Percentiles rank a stretch among this genome's conserved stretches.
Evolutionary conservation across 2,113 vertebrate species (phyloP).

Genomic region (Larimichthys polyactis): DNA sequence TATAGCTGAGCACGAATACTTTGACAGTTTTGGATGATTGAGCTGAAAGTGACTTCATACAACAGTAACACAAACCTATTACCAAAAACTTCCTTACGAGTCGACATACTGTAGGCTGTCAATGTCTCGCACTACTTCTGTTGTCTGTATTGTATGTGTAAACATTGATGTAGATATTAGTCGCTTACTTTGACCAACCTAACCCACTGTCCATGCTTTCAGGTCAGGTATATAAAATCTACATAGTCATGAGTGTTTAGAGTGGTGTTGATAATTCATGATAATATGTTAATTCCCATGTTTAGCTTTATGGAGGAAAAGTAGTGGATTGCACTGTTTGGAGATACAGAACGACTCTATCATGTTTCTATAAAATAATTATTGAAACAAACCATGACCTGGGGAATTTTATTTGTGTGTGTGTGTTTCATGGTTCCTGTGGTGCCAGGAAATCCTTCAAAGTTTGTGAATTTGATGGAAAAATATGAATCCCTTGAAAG

Average conservation of each 20-base stretch:
- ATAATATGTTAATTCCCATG: conserved; percentile 49
- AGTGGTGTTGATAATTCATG: conserved; percentile 36
- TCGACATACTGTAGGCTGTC: conserved; percentile 33
- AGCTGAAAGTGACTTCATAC: conserved; percentile 45
- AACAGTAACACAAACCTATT: conserved; percentile 34
- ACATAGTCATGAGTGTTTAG: conserved; percentile 33
- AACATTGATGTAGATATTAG: conserved; percentile 65
- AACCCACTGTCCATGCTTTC: conserved; percentile 54
- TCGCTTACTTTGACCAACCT: conserved; percentile 40
- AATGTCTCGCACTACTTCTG: conserved; percentile 39
- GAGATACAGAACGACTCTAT: conserved; percentile 42
- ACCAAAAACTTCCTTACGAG: conserved; percentile 64
- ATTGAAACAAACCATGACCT: conserved; percentile 29
- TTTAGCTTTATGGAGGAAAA: conserved; percentile 51
- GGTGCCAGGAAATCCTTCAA: no score
- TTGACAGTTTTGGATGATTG: conserved; percentile 18
- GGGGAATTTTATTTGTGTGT: not conserved
- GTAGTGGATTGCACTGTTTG: conserved; percentile 67
- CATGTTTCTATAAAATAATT: conserved; percentile 77
- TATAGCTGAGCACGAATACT: not conserved
- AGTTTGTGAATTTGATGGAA: no score
- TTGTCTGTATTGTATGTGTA: conserved; percentile 39
- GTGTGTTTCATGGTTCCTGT: not conserved
- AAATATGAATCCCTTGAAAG: no score
- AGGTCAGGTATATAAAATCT: conserved; percentile 47